A percentile compares a stretch with the other conserved stretches of the same genome.
phyloP scores from a whole-genome alignment of 2,888 invertebrate species.

The Chrysina gloriosa region DNA sequence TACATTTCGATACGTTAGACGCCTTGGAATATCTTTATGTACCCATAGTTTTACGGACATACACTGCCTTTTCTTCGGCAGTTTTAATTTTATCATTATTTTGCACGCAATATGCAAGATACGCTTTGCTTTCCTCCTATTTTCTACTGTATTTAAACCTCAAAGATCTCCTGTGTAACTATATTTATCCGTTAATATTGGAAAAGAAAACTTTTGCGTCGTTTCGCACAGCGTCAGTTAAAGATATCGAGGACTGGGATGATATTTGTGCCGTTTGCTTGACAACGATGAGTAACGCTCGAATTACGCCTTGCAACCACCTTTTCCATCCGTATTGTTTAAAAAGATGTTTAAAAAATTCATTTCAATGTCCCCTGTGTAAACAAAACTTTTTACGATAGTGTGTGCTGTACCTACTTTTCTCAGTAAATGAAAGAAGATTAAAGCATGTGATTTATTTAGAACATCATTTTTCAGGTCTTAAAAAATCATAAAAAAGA shows the following conservation, averaged over 20 bases:
- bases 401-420: background rate
- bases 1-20: constrained; percentile 74
- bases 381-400: constrained; percentile 64
- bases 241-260: constrained; percentile 76
- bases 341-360: constrained; percentile 75
- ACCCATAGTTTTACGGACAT: constrained; percentile 72
- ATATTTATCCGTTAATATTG: constrained; percentile 55
- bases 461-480: no score
- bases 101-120: constrained; percentile 49
- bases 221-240: constrained; percentile 69
- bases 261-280: constrained; percentile 85
- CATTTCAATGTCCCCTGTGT: constrained; percentile 80
- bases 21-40: constrained; percentile 77
- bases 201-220: constrained; percentile 58
- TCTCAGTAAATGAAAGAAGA: background rate
- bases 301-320: constrained; percentile 83
- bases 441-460: background rate
- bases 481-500: no score
- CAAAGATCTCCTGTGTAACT: constrained; percentile 60
- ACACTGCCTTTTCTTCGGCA: constrained; percentile 64
- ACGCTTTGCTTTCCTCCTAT: constrained; percentile 57
- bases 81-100: constrained; percentile 48
- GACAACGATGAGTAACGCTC: constrained; percentile 75
- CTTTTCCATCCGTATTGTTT: constrained; percentile 83
- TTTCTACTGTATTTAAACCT: constrained; percentile 60